Evolutionary conservation across 2,888 invertebrate genomes (phyloP).

Genomic region (Neoitamus cyanurus): DNA sequence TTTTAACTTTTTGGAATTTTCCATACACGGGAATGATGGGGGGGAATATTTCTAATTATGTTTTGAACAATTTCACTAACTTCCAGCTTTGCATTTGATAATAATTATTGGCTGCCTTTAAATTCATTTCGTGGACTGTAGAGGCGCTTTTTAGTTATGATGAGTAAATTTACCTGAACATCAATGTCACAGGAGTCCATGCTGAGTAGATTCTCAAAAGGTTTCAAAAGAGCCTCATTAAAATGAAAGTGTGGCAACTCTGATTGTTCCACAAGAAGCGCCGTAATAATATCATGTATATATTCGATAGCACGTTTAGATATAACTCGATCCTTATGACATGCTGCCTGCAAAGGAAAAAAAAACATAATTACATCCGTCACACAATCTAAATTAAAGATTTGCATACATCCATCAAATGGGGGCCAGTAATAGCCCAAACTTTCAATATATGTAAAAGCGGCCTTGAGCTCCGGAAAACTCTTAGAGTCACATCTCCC

Average conservation of each 20-base stretch:
- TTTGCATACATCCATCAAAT: conserved; percentile 85
- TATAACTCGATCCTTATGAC: conserved; percentile 87
- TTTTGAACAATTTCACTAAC: too few relatives aligned
- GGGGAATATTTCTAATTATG: too few relatives aligned
- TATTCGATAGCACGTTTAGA: conserved; percentile 92
- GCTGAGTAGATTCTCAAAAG: conserved; percentile 93
- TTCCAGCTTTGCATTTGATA: too few relatives aligned
- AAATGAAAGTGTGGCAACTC: conserved; percentile 95
- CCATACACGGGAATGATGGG: too few relatives aligned
- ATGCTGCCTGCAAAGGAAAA: conserved; percentile 77
- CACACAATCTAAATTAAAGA: background rate
- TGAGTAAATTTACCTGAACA: conserved; percentile 75
- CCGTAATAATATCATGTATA: conserved; percentile 91
- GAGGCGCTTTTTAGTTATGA: too few relatives aligned
- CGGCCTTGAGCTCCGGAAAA: conserved; percentile 87
- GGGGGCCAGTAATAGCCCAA: conserved; percentile 93
- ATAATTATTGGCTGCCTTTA: too few relatives aligned
- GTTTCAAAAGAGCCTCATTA: conserved; percentile 93
- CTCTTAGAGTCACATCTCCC: conserved; percentile 88
- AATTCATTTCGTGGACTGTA: too few relatives aligned
- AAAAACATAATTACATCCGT: conserved; percentile 23
- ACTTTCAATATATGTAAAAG: conserved; percentile 90
- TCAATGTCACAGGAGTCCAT: conserved; percentile 93
- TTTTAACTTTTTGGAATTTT: too few relatives aligned
- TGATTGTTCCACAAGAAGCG: conserved; percentile 84